phyloP scores from a whole-genome alignment of 2,113 vertebrate genomes.

The Leucopternis melanops region DNA sequence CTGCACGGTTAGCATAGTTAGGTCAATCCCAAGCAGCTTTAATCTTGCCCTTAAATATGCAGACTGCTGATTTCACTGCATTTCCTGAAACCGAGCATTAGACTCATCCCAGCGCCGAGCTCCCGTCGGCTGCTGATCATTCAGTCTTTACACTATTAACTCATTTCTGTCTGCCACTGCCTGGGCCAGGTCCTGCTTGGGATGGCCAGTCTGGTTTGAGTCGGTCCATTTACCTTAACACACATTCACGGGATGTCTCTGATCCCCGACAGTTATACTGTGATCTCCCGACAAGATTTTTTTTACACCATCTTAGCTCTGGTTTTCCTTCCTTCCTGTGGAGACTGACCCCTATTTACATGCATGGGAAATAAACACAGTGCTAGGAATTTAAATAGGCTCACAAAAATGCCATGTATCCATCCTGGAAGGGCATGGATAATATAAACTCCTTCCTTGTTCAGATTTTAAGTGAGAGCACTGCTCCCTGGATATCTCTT shows the following conservation, averaged over 20 bases:
- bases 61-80: not conserved
- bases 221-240: not conserved
- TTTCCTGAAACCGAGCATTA: not conserved
- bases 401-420: not conserved
- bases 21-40: not conserved
- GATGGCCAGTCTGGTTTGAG: rapidly evolving
- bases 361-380: not conserved
- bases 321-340: not conserved
- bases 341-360: not conserved
- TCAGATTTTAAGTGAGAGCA: not conserved
- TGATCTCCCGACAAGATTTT: not conserved
- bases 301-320: not conserved
- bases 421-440: not conserved
- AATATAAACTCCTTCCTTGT: not conserved
- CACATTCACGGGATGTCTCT: not conserved
- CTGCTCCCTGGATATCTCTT: not conserved
- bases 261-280: not conserved
- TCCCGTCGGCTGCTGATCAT: rapidly evolving
- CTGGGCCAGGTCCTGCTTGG: not conserved
- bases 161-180: not conserved
- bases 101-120: not conserved
- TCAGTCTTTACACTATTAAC: not conserved
- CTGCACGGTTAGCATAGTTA: not conserved
- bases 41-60: not conserved
- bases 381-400: not conserved